Base-by-base conservation (phyloP, 1,140 invertebrate genomes). In the Philotrypesis tridentata region DNA sequence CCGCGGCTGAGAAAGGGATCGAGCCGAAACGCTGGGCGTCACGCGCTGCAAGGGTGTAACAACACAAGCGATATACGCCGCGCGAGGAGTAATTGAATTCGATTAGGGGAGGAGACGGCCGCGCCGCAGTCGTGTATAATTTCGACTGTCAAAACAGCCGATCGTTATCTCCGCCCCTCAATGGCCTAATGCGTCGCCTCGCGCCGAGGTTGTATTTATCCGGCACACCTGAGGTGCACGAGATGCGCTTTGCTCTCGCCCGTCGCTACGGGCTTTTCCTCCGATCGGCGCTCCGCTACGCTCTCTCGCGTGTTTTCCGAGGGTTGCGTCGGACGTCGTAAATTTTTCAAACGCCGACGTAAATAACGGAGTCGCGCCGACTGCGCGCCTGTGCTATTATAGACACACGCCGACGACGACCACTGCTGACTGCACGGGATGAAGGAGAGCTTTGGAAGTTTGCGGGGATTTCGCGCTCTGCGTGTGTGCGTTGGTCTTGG, bases 1-100 rank as follows among this genome's bases (percentile, higher is more conserved):
- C n/a, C n/a, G n/a, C n/a, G n/a, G n/a, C n/a, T n/a, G n/a, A n/a
- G n/a, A n/a, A n/a, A n/a, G n/a, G n/a, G n/a, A n/a, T n/a, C n/a
- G n/a, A n/a, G n/a, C n/a, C n/a, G n/a, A n/a, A n/a, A n/a, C n/a
- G n/a, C n/a, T n/a, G n/a, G n/a, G n/a, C n/a, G n/a, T n/a, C n/a
- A n/a, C n/a, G n/a, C n/a, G n/a, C n/a, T n/a, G n/a, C n/a, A n/a
- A n/a, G n/a, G n/a, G n/a, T n/a, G n/a, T n/a, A n/a, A n/a, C n/a
- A n/a, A n/a, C n/a, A n/a, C n/a, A n/a, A n/a, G n/a, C n/a, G n/a
- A n/a, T n/a, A n/a, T n/a, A n/a, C n/a, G n/a, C 6, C 8, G 63
- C 4, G 80, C 40, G n/a, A 86, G 87, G 86, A 83, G 82, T n/a
- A 86, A 89, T 89, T 87, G 86, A 88, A 88, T 89, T 87, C 85